A percentile compares a stretch with the other conserved stretches of the same genome.
These are phyloP conservation scores for Trachymyrmex cornetzi DNA, from an alignment of 1,140 invertebrate species.

Conservation along the genomic window DNA sequence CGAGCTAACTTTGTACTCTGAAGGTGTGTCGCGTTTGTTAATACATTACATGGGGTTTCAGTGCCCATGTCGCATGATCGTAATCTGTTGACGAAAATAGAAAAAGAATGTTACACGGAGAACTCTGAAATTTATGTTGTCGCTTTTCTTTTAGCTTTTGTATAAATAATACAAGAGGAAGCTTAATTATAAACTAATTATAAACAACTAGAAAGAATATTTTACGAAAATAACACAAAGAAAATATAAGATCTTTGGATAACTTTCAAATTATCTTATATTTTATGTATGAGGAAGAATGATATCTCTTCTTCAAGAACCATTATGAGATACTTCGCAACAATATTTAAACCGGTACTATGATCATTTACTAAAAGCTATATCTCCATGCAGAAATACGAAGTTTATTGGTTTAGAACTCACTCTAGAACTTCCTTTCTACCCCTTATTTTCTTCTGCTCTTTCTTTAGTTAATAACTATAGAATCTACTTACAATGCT, in stretches of 20 bases:
- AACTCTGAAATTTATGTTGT: slow-evolving; percentile 29
- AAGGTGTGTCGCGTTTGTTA: slow-evolving; percentile 32
- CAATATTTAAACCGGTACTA: background rate
- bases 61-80: slow-evolving; percentile 10
- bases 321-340: background rate
- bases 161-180: background rate
- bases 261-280: slow-evolving; percentile 6
- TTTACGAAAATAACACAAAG: background rate
- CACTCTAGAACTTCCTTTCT: background rate
- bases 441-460: background rate
- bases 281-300: background rate
- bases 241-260: background rate
- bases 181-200: slow-evolving; percentile 20
- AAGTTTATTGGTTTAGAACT: slow-evolving; percentile 16
- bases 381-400: background rate
- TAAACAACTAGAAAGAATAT: background rate
- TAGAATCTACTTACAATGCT: background rate
- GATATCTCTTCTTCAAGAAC: background rate
- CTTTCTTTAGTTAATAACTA: slow-evolving; percentile 10
- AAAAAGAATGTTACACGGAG: slow-evolving; percentile 16
- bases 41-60: slow-evolving; percentile 50
- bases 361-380: background rate
- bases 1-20: slow-evolving; percentile 27
- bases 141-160: slow-evolving; percentile 11
- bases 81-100: slow-evolving; percentile 43